Base-by-base conservation (phyloP, 2,797 vertebrate genomes). In the Eurystomus glaucurus region DNA sequence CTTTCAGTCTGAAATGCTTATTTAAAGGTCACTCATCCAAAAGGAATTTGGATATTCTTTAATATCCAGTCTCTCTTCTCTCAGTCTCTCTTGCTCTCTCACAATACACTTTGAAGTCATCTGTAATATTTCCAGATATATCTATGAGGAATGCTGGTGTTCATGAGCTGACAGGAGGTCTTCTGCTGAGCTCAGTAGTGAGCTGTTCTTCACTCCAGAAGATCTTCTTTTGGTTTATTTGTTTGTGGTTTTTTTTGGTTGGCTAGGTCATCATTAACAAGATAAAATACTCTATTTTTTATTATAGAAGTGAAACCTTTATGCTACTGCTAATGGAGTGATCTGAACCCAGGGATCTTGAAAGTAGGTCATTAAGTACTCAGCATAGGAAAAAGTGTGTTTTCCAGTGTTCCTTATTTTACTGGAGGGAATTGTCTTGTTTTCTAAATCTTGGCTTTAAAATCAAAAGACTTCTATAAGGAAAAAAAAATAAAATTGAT, bases 311-410 rank as follows among this genome's bases (percentile, higher is more conserved):
- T 41, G 31, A 94, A 83, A 31, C 33, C 76, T 82, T 58, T 87
- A 58, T 29, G 2, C 37, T n/a, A 33, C 43, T 76, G 64, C 41
- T 80, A 70, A 60, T 50, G 45, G 55, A 88, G 18, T 70, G 43
- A 77, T 76, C 35, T 80, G 60, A 96, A 93, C 60, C 23, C 64
- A 87, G 51, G 35, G 45, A 20, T 82, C 60, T 90, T 57, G 29
- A 88, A 95, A 93, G 29, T 55, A 91, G 55, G 60, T 87, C 74
- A 69, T 76, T 82, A 68, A 92, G 55, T 85, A 75, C 46, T 81
- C 29, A 23, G 20, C n/a, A 21, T 17, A 84, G 39, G 29, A 61
- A 85, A 84, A 95, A 71, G n/a, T 23, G 3, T 55, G 20, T 65
- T 90, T 93, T 72, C 66, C n/a, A 79, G 35, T 54, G 33, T 77